Evolutionary conservation across 2,888 invertebrate species (phyloP).

Genomic region (Leucoma salicis): DNA sequence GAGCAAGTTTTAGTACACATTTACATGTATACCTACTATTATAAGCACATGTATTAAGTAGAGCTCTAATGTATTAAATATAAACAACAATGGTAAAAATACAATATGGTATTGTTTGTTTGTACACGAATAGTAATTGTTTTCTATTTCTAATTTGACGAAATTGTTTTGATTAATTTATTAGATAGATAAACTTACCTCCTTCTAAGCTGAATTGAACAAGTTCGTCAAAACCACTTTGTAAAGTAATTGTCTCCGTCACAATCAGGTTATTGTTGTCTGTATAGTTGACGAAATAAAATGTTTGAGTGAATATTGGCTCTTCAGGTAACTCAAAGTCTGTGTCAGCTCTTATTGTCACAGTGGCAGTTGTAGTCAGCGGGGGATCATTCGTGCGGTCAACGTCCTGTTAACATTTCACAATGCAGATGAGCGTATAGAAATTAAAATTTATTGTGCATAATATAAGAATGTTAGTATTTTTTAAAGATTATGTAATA

Average conservation of each 20-base stretch:
- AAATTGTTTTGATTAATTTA: no score
- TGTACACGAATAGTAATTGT: no score
- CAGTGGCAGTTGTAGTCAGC: constrained; percentile 42
- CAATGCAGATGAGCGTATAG: no score
- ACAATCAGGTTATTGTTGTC: constrained; percentile 41
- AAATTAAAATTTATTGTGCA: background rate
- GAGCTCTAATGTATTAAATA: no score
- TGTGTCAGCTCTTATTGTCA: constrained; percentile 58
- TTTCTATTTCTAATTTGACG: no score
- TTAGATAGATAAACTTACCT: constrained; percentile 44
- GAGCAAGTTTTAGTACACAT: no score
- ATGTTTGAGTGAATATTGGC: constrained; percentile 65
- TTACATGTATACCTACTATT: no score
- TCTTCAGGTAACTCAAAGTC: constrained; percentile 66
- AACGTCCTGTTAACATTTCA: constrained; percentile 50
- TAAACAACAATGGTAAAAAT: no score
- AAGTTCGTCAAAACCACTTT: constrained; percentile 55
- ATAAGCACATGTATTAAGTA: no score
- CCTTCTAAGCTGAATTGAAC: constrained; percentile 56
- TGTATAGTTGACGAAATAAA: constrained; percentile 68
- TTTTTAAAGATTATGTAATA: no score
- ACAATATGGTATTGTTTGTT: no score
- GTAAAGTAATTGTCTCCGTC: constrained; percentile 48
- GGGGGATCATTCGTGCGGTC: constrained; percentile 55
- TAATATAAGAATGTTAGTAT: background rate